Base-by-base conservation (phyloP, 2,113 vertebrate genomes). In the Osmerus eperlanus region DNA sequence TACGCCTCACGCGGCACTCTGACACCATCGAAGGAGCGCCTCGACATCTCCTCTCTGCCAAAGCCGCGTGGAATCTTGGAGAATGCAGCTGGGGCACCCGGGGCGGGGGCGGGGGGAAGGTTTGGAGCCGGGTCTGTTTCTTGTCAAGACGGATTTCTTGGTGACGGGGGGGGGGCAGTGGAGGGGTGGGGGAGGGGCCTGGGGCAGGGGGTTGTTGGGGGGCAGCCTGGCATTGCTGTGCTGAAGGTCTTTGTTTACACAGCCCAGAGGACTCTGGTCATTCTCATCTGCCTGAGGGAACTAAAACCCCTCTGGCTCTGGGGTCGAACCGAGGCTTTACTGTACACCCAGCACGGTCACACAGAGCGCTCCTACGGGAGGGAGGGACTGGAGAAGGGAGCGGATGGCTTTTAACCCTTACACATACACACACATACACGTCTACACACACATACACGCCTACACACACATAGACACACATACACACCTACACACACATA, bases 91-190 rank as follows among this genome's bases (percentile, higher is more conserved):
- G 3, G 14, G 47, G 82, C 83, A 78, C 83, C 76, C 67, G 68
- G 1, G 32, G n/a, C 3, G 36, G 36, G 36, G 36, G 36, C 2
- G 2, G 18, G n/a, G 86, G 89, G 85, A 85, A 86, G 78, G 84
- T 71, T 82, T 74, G 81, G 86, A 86, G 73, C 78, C 64, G 68
- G 73, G 80, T 89, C 89, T 91, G 88, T 75, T 91, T 89, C 88
- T 79, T 87, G 88, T 91, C 89, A 89, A 81, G 82, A 83, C 73
- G 65, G 59, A 88, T 89, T 86, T 87, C 81, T 78, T 83, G 84
- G 79, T 82, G 36, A 41, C 36, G n/a, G n/a, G n/a, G 6, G 36
- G 6, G 29, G 36, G 36, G 36, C 36, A 41, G 36, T 8, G 36
- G 36, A 41, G 36, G 7, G 36, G 36, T 41, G 36, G 36, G 36